phyloP scores from a whole-genome alignment of 2,797 vertebrate genomes.

The Intellagama lesueurii region DNA sequence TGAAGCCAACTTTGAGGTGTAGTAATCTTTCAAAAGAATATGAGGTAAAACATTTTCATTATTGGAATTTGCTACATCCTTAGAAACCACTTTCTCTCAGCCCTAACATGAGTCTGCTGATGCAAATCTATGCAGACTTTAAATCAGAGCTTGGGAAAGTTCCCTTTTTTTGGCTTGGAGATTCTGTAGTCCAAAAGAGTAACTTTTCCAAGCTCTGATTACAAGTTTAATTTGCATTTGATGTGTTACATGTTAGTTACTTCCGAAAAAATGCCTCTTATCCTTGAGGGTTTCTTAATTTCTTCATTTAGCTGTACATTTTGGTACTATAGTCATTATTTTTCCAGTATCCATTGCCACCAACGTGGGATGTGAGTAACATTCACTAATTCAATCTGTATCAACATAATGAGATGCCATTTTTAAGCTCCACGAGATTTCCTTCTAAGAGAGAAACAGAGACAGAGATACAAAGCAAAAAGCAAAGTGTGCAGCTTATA shows the following conservation, averaged over 20 bases:
- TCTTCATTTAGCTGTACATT: neutral
- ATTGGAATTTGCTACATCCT: neutral
- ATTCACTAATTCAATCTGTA: too few species aligned
- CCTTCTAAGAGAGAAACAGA: too few species aligned
- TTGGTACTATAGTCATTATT: neutral
- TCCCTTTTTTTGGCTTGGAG: too few species aligned
- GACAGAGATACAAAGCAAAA: too few species aligned
- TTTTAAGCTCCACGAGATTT: too few species aligned
- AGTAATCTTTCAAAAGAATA: slow-evolving; percentile 23
- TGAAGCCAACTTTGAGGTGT: slow-evolving; percentile 2
- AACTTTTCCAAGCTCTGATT: too few species aligned
- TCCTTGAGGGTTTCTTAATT: neutral
- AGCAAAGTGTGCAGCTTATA: too few species aligned
- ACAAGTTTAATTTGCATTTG: neutral
- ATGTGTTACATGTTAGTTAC: neutral
- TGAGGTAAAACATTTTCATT: slow-evolving; percentile 15
- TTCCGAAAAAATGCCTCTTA: neutral
- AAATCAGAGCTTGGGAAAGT: too few species aligned
- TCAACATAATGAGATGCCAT: too few species aligned
- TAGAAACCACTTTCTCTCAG: neutral
- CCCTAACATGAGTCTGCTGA: neutral
- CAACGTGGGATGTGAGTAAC: neutral
- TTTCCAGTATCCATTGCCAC: neutral
- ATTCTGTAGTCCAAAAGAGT: too few species aligned
- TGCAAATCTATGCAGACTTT: slow-evolving; percentile 2